phyloP scores from a whole-genome alignment of 2,797 vertebrate species.

The Masticophis lateralis region DNA sequence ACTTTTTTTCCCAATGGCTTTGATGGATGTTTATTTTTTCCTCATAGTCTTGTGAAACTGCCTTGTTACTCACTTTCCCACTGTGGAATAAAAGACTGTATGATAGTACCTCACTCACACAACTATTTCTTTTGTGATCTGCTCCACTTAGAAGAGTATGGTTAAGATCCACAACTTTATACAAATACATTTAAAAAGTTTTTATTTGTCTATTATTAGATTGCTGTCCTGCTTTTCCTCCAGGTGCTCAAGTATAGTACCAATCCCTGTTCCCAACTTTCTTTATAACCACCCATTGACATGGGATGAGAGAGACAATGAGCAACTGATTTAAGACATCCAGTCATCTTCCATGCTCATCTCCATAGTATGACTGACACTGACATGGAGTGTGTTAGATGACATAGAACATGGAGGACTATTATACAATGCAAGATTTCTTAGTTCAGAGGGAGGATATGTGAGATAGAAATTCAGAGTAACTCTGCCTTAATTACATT shows the following conservation, averaged over 20 bases:
- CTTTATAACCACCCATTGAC: neutral
- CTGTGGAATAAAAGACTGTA: neutral
- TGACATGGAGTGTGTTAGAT: neutral
- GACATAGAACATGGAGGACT: neutral
- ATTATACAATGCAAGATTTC: neutral
- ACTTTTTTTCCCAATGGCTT: slow-evolving; percentile 23
- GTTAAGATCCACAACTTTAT: neutral
- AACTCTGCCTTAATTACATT: neutral
- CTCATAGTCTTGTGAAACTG: neutral
- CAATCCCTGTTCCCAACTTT: neutral
- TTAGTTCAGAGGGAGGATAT: neutral
- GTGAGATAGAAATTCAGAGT: neutral
- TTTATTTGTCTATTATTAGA: neutral
- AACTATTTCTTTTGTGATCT: neutral
- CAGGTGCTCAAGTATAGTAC: neutral
- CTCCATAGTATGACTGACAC: neutral
- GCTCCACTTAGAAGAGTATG: neutral
- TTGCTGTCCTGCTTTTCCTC: neutral
- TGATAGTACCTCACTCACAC: neutral
- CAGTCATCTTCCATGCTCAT: neutral
- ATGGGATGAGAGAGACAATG: neutral
- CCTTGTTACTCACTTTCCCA: neutral
- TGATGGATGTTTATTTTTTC: neutral
- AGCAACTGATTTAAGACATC: neutral
- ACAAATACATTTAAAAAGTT: neutral